phyloP scores from a whole-genome alignment of 1,140 invertebrate genomes.

The Hermetia illucens region DNA sequence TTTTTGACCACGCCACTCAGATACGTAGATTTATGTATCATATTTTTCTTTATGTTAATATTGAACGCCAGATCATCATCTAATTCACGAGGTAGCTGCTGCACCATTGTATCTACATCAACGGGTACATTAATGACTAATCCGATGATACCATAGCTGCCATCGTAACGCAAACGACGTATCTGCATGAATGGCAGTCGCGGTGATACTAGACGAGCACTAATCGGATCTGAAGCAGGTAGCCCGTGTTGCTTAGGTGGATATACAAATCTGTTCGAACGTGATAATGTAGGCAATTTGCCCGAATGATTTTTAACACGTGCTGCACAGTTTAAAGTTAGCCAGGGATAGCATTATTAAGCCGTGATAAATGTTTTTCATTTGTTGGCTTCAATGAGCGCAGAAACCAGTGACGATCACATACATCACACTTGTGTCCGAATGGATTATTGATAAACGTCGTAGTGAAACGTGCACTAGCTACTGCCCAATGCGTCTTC shows the following conservation, averaged over 20 bases:
- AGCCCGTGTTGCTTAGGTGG: not conserved
- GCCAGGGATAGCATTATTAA: not conserved
- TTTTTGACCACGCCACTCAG: not conserved
- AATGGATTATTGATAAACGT: not conserved
- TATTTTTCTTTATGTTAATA: constrained; percentile 17
- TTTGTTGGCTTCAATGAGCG: not conserved
- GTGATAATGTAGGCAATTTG: not conserved
- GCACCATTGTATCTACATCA: constrained; percentile 16
- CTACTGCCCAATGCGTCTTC: too few species aligned
- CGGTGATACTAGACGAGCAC: constrained; percentile 15
- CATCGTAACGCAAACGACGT: constrained; percentile 15
- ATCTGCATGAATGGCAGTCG: constrained; percentile 26
- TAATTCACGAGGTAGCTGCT: constrained; percentile 13
- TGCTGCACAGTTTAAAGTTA: not conserved
- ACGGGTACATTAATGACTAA: constrained; percentile 20
- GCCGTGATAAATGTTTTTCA: not conserved
- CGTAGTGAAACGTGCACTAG: too few species aligned
- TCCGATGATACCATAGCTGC: constrained; percentile 16
- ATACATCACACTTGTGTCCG: not conserved
- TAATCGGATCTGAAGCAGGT: not conserved
- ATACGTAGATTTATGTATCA: constrained; percentile 13
- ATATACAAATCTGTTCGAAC: not conserved
- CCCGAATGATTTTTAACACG: not conserved
- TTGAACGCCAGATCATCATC: constrained; percentile 16
- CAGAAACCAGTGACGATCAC: not conserved